A percentile compares a stretch with the other conserved stretches of the same genome.
Conservation (phyloP, 2,797 vertebrate species). For the Sebastes kiyomatsui region DNA sequence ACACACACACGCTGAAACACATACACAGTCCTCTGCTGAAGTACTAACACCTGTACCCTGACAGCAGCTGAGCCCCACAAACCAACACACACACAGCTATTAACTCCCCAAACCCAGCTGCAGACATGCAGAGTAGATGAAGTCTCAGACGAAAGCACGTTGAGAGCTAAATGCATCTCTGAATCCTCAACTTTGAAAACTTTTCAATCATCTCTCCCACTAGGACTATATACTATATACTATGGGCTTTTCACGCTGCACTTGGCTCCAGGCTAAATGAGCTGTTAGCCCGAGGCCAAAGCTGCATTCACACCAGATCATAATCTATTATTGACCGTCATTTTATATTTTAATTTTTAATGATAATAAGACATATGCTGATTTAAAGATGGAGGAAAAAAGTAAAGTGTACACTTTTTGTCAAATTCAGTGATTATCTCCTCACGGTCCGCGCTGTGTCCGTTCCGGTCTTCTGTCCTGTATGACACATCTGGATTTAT, state of each 20-base stretch:
- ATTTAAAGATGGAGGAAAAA: too few species aligned
- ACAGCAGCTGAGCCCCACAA: background rate
- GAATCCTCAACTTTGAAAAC: background rate
- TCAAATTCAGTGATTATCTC: too few species aligned
- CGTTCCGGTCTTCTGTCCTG: background rate
- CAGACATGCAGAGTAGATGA: background rate
- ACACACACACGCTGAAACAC: too few species aligned
- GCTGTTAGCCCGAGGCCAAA: too few species aligned
- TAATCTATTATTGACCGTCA: too few species aligned
- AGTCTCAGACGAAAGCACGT: background rate
- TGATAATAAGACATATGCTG: too few species aligned
- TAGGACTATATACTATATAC: background rate
- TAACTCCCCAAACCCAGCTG: conserved; percentile 4
- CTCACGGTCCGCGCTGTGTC: fast-evolving
- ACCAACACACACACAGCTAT: background rate
- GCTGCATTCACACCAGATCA: too few species aligned
- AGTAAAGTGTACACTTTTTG: too few species aligned
- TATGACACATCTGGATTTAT: background rate
- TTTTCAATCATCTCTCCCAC: background rate
- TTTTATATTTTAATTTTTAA: too few species aligned
- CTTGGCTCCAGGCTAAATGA: too few species aligned
- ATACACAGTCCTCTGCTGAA: background rate
- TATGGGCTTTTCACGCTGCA: too few species aligned
- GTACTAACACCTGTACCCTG: background rate
- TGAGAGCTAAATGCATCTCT: background rate